Base-by-base conservation (phyloP, 2,797 vertebrate species). In the Thaleichthys pacificus region DNA sequence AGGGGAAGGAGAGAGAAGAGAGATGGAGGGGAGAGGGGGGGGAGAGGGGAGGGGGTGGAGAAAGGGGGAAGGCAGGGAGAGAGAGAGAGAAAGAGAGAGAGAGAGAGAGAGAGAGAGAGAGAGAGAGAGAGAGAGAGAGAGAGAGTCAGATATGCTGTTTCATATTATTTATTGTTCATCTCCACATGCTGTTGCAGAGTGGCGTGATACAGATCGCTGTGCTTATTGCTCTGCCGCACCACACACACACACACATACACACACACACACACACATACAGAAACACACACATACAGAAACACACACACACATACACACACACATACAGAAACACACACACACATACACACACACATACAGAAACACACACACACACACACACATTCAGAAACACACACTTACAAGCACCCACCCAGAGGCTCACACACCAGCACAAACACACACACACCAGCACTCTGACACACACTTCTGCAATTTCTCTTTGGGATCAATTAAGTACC, bases 31-130 rank as follows among this genome's bases (percentile, higher is more conserved):
- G 22, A 26, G 60, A 22, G 6, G 22, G 22, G 21, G 7, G 60
- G 60, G 11, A 19, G 60, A 14, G 12, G 9, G 22, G 60, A 19
- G 3, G 15, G 61, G 15, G 5, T 15, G 12, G 61, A 63, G n/a
- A 4, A 3, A 17, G 21, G 74, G 72, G 72, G 0, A 51, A 71
- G 4, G 58, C 62, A 74, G 82, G 70, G 75, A 19, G 14, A 6
- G 56, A 24, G 68, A 28, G 3, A 17, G 22, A 35, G 8, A 35
- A 9, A 7, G 28, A 5, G 14, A 4, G 17, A 17, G 19, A 3
- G 4, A 5, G n/a, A n/a, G n/a, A n/a, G n/a, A n/a, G n/a, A n/a
- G n/a, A n/a, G n/a, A n/a, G 75, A 19, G 14, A 6, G 56, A 24
- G 68, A 28, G 3, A 17, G 22, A 35, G 8, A 35, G 75, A 19